phyloP scores from a whole-genome alignment of 2,113 vertebrate species.

The Circaetus gallicus region DNA sequence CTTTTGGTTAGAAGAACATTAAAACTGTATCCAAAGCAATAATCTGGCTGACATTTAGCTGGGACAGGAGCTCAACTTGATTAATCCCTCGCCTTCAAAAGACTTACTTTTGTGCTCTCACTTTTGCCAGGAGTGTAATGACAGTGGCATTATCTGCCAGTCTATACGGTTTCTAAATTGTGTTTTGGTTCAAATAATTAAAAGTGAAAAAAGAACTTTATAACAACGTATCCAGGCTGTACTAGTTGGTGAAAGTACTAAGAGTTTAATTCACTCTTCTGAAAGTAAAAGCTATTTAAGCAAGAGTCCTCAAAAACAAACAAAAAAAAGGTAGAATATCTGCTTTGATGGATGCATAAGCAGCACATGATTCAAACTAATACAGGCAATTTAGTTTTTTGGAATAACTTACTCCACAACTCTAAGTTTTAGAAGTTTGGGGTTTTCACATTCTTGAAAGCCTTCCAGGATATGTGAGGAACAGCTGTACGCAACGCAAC shows the following conservation, averaged over 20 bases:
- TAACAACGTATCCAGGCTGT: neutral
- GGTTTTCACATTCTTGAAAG: neutral
- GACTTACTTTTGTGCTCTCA: neutral
- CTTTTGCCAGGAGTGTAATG: neutral
- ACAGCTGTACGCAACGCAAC: neutral
- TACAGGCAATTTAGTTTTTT: rapidly evolving
- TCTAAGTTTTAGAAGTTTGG: neutral
- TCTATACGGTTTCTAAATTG: neutral
- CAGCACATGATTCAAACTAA: neutral
- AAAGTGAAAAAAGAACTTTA: neutral
- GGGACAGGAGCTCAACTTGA: neutral
- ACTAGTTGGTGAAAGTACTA: rapidly evolving
- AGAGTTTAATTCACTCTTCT: neutral
- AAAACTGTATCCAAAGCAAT: neutral
- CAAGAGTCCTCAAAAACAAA: neutral
- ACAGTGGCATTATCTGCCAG: neutral
- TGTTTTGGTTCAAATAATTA: neutral
- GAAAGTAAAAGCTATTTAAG: neutral
- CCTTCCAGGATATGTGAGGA: neutral
- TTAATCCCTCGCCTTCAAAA: neutral
- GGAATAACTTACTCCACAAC: neutral
- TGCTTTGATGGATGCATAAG: neutral
- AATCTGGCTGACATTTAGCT: neutral
- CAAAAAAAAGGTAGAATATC: neutral
- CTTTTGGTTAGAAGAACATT: neutral